Evolutionary conservation across 1,140 invertebrate genomes (phyloP).

Genomic region (Varroa destructor): DNA sequence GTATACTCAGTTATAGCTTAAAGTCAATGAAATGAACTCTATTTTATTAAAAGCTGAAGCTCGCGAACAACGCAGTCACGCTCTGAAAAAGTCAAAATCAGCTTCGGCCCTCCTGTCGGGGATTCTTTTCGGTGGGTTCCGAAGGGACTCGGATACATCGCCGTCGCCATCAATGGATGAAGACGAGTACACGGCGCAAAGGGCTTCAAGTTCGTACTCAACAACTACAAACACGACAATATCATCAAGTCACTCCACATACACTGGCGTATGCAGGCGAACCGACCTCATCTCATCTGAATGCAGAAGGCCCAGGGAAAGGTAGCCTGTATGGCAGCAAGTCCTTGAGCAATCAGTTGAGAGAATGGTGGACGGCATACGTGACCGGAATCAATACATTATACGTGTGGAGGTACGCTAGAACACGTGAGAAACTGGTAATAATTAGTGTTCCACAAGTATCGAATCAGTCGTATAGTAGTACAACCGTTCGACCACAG

Average conservation of each 20-base stretch:
- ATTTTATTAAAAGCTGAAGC: neutral
- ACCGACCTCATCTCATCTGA: conserved; percentile 25
- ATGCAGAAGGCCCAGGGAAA: conserved; percentile 7
- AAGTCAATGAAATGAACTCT: too few relatives aligned
- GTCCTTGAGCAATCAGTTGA: too few relatives aligned
- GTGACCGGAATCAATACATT: too few relatives aligned
- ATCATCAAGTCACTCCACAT: too few relatives aligned
- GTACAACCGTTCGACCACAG: too few relatives aligned
- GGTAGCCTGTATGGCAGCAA: neutral
- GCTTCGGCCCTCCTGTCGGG: conserved; percentile 9
- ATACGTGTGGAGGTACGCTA: too few relatives aligned
- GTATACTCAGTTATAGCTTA: too few relatives aligned
- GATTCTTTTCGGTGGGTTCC: conserved; percentile 8
- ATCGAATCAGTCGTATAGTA: too few relatives aligned
- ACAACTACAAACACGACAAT: neutral
- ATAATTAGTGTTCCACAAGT: too few relatives aligned
- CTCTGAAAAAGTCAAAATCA: conserved; percentile 20
- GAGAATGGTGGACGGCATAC: too few relatives aligned
- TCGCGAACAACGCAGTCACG: conserved; percentile 2
- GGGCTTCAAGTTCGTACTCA: conserved; percentile 19
- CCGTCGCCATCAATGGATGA: conserved; percentile 23
- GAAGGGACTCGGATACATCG: conserved; percentile 23
- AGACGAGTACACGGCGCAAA: neutral
- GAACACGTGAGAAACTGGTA: too few relatives aligned
- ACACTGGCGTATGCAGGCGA: conserved; percentile 1